phyloP scores from a whole-genome alignment of 2,113 vertebrate genomes.

The Paraplagusia blochii region DNA sequence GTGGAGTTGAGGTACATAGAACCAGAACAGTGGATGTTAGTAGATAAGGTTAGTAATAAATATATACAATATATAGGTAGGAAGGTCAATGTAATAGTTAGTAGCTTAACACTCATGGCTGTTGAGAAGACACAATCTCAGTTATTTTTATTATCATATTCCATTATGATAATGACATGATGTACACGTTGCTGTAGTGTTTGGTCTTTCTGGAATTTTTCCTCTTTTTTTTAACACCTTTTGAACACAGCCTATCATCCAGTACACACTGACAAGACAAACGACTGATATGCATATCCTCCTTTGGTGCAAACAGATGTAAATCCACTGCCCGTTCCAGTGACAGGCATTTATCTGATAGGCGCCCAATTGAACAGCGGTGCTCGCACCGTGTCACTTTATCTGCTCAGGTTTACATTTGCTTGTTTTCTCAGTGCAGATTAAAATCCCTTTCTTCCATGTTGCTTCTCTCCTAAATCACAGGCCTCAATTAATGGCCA shows the following conservation, averaged over 20 bases:
- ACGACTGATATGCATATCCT: constrained; percentile 19
- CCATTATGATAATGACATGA: too few species aligned
- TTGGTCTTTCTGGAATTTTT: not conserved
- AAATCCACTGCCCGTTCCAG: constrained; percentile 46
- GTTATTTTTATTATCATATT: too few species aligned
- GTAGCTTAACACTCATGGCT: too few species aligned
- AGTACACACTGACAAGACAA: constrained; percentile 21
- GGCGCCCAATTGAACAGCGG: constrained; percentile 5
- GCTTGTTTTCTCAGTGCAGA: constrained; percentile 47
- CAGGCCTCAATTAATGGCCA: constrained; percentile 69
- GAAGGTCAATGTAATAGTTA: too few species aligned
- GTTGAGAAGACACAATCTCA: too few species aligned
- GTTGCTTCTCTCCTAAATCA: constrained; percentile 36
- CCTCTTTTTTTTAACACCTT: constrained; percentile 6
- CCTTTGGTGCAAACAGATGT: constrained; percentile 35
- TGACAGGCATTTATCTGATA: constrained; percentile 55
- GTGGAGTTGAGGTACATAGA: too few species aligned
- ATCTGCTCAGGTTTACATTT: constrained; percentile 37
- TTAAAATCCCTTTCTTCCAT: constrained; percentile 29
- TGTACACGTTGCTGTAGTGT: constrained; percentile 20
- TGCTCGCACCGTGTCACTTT: constrained; percentile 3
- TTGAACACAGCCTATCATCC: constrained; percentile 1
- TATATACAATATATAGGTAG: too few species aligned
- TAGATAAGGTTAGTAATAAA: too few species aligned
- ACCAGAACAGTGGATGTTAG: too few species aligned